A percentile compares a stretch with the other conserved stretches of the same genome.
phyloP scores from a whole-genome alignment of 1,140 invertebrate species.

The Pantala flavescens region DNA sequence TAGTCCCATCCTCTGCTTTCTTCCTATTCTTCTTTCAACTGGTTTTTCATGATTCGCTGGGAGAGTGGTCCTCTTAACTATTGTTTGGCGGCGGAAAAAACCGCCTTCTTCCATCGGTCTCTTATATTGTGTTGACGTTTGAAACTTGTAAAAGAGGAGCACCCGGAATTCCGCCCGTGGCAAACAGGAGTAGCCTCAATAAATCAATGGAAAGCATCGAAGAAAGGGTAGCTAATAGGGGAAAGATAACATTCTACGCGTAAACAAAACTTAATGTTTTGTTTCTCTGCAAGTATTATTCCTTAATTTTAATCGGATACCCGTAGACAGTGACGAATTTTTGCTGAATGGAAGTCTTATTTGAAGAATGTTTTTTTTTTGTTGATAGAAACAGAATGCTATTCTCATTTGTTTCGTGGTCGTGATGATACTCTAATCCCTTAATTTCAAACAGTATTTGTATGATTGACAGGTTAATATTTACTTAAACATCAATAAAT shows the following conservation, averaged over 20 bases:
- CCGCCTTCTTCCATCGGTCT: background rate
- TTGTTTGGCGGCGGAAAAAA: background rate
- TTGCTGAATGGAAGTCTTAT: no score
- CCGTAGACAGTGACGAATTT: no score
- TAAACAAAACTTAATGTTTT: background rate
- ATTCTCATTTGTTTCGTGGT: no score
- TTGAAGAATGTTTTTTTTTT: no score
- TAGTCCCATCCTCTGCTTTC: background rate
- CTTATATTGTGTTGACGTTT: slow-evolving; percentile 1
- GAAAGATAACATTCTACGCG: background rate
- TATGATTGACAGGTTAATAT: no score
- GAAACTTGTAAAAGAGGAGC: background rate
- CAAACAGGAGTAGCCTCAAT: background rate
- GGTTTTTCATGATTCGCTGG: background rate
- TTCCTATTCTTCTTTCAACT: background rate
- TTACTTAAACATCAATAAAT: no score
- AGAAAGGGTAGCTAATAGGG: background rate
- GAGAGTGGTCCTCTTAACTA: background rate
- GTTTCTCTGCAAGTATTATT: background rate
- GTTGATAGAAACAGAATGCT: no score
- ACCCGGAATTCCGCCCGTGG: background rate
- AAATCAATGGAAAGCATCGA: background rate
- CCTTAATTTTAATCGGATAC: no score
- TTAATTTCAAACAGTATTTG: no score
- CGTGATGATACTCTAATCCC: no score